Base-by-base conservation (phyloP, 2,113 vertebrate genomes). In the Oostethus manadensis region DNA sequence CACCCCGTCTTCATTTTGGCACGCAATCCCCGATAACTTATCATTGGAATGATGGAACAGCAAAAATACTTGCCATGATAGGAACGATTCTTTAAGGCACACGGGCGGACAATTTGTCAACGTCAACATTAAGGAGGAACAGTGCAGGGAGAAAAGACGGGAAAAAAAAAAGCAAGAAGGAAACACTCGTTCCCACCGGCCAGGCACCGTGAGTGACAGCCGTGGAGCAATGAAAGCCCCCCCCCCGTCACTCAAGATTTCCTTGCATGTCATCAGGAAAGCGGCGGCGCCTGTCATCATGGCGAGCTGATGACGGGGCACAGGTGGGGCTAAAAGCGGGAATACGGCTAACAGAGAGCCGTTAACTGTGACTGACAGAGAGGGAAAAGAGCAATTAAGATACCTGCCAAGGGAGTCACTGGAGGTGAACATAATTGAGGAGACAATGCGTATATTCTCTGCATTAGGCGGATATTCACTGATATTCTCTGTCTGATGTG, bases 381-480 rank as follows among this genome's bases (percentile, higher is more conserved):
- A 90, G 87, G 90, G 14, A 91, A 91, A 80, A 70, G 85, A 85
- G 85, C 92, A 93, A 93, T 96, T 93, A 91, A 65, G 86, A 78
- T 17, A 73, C 74, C 81, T 86, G 90, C 91, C 77, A 86, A 74
- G 10, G 54, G 69, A 55, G 88, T 81, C 84, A 83, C 78, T 58
- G 67, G 71, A 84, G 74, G 73, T 74, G 59, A 76, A 62, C 48
- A 77, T 75, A 78, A 81, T 66, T 75, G 70, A 60, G 56, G 50
- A 69, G 49, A 47, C 55, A 66, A 68, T 71, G 74, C 65, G 42
- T 61, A 69, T 71, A 51, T 55, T 63, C 33, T n/a, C 56, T 56
- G 59, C 51, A 46, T 66, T 58, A 56, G 42, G 67, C 58, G 58
- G 62, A 64, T 56, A 58, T 26, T 64, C 62, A 38, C 18, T 62